Evolutionary conservation across 1,140 invertebrate species (phyloP).

Genomic region (Bombus superbus): DNA sequence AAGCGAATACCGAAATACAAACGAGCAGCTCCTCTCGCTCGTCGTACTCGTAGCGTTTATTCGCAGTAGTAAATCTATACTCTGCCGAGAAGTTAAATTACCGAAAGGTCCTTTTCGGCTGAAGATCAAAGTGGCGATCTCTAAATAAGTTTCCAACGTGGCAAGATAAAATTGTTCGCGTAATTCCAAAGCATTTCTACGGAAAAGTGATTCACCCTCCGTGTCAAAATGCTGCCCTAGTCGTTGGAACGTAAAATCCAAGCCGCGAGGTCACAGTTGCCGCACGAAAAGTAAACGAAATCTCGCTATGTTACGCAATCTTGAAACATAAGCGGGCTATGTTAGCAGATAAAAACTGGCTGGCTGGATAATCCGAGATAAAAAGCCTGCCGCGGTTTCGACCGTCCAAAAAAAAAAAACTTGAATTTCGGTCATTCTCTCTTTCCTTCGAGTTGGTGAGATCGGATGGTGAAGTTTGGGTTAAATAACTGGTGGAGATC

Average conservation of each 20-base stretch:
- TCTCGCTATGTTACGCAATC: slow-evolving; percentile 1
- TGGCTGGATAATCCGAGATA: slow-evolving; percentile 27
- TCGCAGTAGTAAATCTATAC: not conserved
- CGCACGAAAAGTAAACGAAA: not conserved
- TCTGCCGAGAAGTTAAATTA: not conserved
- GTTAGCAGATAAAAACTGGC: not conserved
- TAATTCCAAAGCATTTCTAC: not conserved
- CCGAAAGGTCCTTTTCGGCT: not conserved
- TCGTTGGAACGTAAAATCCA: no score
- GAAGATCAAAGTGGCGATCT: not conserved
- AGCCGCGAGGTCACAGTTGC: not conserved
- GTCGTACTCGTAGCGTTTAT: not conserved
- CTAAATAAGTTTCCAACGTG: no score
- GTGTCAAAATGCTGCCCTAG: not conserved
- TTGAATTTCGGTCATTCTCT: not conserved
- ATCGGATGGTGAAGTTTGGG: slow-evolving; percentile 13
- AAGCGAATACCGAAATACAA: not conserved
- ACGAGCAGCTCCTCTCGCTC: not conserved
- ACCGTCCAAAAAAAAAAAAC: slow-evolving; percentile 2
- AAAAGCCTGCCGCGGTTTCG: slow-evolving; percentile 1
- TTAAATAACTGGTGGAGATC: not conserved
- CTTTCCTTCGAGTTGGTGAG: not conserved
- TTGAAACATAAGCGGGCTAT: not conserved
- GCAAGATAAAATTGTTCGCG: not conserved
- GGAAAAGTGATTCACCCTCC: not conserved